Conservation (phyloP, 2,888 invertebrate genomes). For the Hydrotaea diabolus region DNA sequence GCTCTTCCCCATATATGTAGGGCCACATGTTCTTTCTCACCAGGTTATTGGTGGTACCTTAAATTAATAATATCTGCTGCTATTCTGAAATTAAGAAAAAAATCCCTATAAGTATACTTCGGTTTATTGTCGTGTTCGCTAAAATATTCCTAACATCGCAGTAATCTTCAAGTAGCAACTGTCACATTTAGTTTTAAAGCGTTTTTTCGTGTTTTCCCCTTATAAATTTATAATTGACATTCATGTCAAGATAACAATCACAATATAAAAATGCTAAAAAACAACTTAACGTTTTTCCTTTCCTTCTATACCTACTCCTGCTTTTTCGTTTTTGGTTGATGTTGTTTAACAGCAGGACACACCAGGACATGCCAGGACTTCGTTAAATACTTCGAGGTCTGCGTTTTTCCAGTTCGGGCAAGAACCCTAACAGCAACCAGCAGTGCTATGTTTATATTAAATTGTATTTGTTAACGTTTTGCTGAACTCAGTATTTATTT, state of each 20-base stretch:
- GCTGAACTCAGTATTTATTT: slow-evolving; percentile 23
- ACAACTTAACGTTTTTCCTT: neutral
- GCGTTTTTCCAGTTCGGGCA: neutral
- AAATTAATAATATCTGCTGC: too few relatives aligned
- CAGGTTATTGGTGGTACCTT: too few relatives aligned
- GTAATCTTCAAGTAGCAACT: neutral
- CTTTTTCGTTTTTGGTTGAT: neutral
- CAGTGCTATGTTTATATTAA: slow-evolving; percentile 4
- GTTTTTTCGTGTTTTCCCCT: slow-evolving; percentile 26
- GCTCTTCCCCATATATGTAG: too few relatives aligned
- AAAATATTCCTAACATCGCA: neutral
- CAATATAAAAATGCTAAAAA: slow-evolving; percentile 24
- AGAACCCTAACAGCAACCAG: too few relatives aligned
- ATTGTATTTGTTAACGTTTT: slow-evolving; percentile 25
- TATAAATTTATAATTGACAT: slow-evolving; percentile 37
- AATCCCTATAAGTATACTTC: too few relatives aligned
- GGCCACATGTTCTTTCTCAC: too few relatives aligned
- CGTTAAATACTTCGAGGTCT: neutral
- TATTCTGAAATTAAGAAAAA: too few relatives aligned
- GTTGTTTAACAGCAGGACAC: neutral
- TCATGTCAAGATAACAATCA: slow-evolving; percentile 66
- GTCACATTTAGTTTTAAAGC: slow-evolving; percentile 19
- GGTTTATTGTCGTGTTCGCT: too few relatives aligned
- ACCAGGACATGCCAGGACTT: neutral
- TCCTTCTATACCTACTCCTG: neutral